Evolutionary conservation across 2,888 invertebrate genomes (phyloP).

Genomic region (Aspidiotus destructor): DNA sequence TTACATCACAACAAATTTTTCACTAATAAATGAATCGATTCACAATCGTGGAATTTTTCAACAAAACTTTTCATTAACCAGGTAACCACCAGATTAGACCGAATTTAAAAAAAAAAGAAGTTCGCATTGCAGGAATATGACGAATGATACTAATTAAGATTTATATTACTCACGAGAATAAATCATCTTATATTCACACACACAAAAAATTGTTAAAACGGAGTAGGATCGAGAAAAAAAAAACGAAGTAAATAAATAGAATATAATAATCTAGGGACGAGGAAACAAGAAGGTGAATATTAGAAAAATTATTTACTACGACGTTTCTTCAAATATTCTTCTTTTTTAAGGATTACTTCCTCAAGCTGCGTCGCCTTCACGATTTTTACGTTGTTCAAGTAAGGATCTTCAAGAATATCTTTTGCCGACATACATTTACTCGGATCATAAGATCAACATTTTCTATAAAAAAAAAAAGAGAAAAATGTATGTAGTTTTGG

Average conservation of each 20-base stretch:
- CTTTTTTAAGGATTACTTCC: conserved; percentile 24
- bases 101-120: too few species aligned
- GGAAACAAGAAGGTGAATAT: too few species aligned
- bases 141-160: too few species aligned
- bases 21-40: too few species aligned
- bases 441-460: conserved; percentile 88
- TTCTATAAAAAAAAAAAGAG: conserved; percentile 46
- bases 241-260: too few species aligned
- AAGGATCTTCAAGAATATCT: conserved; percentile 69
- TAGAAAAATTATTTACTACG: conserved; percentile 17
- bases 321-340: conserved; percentile 26
- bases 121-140: too few species aligned
- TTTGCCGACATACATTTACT: conserved; percentile 75
- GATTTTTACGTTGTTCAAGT: conserved; percentile 69
- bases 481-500: neutral
- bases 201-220: neutral
- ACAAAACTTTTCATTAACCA: too few species aligned
- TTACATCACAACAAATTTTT: too few species aligned
- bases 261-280: neutral
- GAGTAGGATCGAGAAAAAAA: neutral
- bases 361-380: conserved; percentile 24
- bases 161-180: too few species aligned
- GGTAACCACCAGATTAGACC: too few species aligned
- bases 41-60: too few species aligned
- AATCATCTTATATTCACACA: too few species aligned